A percentile compares a stretch with the other conserved stretches of the same genome.
Conservation (phyloP, 2,113 vertebrate species). For the Alosa alosa region DNA sequence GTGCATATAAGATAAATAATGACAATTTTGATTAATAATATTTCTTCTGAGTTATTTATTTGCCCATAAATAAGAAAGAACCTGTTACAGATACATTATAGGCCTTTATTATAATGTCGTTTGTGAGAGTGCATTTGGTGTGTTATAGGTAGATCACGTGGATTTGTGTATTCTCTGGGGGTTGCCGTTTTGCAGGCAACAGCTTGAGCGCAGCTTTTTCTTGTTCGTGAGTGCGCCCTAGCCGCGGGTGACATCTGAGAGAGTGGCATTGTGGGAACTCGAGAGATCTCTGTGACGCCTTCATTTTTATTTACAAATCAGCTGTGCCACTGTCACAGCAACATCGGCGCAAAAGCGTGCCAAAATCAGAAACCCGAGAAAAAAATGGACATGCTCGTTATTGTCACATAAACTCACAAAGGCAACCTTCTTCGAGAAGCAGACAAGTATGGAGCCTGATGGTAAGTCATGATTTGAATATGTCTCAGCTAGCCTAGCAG, state of each 20-base stretch:
- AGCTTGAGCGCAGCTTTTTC: neutral
- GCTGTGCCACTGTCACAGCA: neutral
- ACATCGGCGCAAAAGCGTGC: neutral
- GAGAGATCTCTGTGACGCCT: neutral
- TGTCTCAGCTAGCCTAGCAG: neutral
- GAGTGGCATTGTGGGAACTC: neutral
- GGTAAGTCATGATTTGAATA: neutral
- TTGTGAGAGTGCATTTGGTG: too few species aligned
- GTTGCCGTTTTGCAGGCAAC: neutral
- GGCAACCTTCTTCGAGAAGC: neutral
- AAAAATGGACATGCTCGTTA: neutral
- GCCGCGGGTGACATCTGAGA: neutral
- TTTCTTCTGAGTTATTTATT: too few species aligned
- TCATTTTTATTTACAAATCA: conserved; percentile 1
- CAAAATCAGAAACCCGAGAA: neutral
- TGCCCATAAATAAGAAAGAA: neutral
- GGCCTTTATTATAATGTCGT: too few species aligned
- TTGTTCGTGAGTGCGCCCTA: neutral
- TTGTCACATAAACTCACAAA: neutral
- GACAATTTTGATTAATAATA: neutral
- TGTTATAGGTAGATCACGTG: too few species aligned
- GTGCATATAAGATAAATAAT: neutral
- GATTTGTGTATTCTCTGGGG: too few species aligned
- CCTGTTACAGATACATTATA: too few species aligned
- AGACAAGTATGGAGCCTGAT: neutral